phyloP scores from a whole-genome alignment of 2,113 vertebrate genomes.

The Scytalopus superciliaris region DNA sequence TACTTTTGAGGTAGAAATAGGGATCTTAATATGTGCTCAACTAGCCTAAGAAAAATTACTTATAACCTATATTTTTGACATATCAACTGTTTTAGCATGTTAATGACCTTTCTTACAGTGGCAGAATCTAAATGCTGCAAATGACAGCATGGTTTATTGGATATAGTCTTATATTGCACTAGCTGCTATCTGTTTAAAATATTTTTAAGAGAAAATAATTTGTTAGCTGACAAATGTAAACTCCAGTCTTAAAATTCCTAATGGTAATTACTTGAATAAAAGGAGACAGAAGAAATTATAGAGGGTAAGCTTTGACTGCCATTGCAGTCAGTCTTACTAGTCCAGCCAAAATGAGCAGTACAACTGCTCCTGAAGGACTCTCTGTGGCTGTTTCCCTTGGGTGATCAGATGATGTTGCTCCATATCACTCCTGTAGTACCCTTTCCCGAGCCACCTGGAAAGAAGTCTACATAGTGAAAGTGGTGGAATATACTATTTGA shows the following conservation, averaged over 20 bases:
- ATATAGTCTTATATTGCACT: not conserved
- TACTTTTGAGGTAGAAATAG: not conserved
- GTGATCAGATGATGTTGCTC: not conserved
- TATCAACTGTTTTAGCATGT: not conserved
- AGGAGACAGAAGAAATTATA: not conserved
- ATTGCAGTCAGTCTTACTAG: not conserved
- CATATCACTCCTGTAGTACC: not conserved
- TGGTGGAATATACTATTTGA: not conserved
- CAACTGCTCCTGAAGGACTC: too few relatives aligned
- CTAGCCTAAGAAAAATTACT: not conserved
- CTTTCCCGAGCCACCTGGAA: not conserved
- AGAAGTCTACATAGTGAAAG: not conserved
- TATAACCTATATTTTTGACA: not conserved
- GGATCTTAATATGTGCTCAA: not conserved
- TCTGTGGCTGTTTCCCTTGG: not conserved
- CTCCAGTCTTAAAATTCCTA: not conserved
- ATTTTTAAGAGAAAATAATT: not conserved
- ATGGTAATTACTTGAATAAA: not conserved
- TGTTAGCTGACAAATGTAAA: not conserved
- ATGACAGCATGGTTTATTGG: not conserved
- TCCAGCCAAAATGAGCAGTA: fast-evolving
- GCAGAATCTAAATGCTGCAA: not conserved
- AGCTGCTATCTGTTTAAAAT: not conserved
- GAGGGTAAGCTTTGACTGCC: not conserved
- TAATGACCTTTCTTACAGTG: not conserved